A percentile compares a stretch with the other conserved stretches of the same genome.
These are phyloP conservation scores for Caenorhabditis sp. DNA, from an alignment of 2,888 invertebrate species.

Conservation along the genomic window DNA sequence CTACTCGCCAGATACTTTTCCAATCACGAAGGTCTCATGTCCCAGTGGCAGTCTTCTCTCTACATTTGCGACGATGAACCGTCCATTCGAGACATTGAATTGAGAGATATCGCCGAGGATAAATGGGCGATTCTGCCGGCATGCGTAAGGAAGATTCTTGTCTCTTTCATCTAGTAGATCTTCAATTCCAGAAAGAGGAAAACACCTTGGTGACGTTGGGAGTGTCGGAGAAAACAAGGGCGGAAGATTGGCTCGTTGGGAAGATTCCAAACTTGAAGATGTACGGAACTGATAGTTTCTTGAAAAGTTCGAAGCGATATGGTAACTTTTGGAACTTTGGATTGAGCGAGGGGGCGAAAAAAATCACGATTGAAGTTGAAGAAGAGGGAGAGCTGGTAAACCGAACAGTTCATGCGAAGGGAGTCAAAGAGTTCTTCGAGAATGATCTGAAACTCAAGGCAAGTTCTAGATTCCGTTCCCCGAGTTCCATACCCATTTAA, in stretches of 20 bases:
- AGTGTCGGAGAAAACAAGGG: background rate
- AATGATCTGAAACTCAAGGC: slow-evolving; percentile 19
- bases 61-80: slow-evolving; percentile 27
- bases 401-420: slow-evolving; percentile 7
- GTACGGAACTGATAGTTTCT: slow-evolving; percentile 12
- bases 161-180: background rate
- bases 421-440: slow-evolving; percentile 7
- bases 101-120: slow-evolving; percentile 11
- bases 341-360: background rate
- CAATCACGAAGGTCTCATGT: slow-evolving; percentile 25
- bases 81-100: slow-evolving; percentile 14
- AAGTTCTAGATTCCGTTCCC: no score
- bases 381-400: slow-evolving; percentile 5
- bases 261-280: slow-evolving; percentile 18
- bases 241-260: background rate
- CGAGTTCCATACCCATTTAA: background rate
- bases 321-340: slow-evolving; percentile 9
- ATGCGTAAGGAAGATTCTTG: slow-evolving; percentile 7
- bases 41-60: slow-evolving; percentile 13
- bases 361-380: slow-evolving; percentile 2
- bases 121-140: slow-evolving; percentile 13
- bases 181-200: slow-evolving; percentile 22
- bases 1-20: slow-evolving; percentile 13
- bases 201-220: slow-evolving; percentile 17
- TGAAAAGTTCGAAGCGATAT: background rate